phyloP scores from a whole-genome alignment of 2,888 invertebrate species.

The Caradrina kadenii region DNA sequence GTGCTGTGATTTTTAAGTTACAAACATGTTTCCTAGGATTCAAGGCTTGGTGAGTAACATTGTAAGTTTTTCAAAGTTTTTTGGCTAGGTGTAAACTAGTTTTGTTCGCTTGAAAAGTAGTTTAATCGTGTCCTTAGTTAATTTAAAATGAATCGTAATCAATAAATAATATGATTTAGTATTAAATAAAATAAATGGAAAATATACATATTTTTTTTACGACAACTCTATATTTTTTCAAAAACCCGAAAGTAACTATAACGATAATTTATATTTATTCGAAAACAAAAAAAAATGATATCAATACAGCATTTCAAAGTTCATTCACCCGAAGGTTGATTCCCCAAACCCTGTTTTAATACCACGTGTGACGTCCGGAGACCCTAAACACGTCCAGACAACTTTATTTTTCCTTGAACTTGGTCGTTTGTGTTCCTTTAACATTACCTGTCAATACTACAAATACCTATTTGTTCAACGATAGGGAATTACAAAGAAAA shows the following conservation, averaged over 20 bases:
- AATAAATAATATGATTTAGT: not conserved
- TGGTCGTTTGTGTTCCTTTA: slow-evolving; percentile 18
- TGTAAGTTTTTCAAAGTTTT: slow-evolving; percentile 30
- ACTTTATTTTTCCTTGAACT: slow-evolving; percentile 18
- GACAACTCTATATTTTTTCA: slow-evolving; percentile 3
- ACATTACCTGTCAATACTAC: not conserved
- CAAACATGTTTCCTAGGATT: slow-evolving; percentile 87
- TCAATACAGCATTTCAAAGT: not conserved
- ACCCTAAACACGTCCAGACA: slow-evolving; percentile 15
- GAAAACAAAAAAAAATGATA: not conserved
- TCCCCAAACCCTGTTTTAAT: slow-evolving; percentile 9
- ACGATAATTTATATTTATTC: not conserved
- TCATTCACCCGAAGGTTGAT: slow-evolving; percentile 15
- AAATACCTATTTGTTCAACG: not conserved
- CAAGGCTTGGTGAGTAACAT: slow-evolving; percentile 85
- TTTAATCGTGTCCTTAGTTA: not conserved
- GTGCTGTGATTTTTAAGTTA: slow-evolving; percentile 62
- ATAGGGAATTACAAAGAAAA: slow-evolving; percentile 3
- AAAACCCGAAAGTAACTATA: not conserved
- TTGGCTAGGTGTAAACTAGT: slow-evolving; percentile 2
- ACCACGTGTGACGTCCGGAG: slow-evolving; percentile 27
- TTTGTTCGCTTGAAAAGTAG: not conserved
- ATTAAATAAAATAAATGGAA: not conserved
- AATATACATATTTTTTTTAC: not conserved
- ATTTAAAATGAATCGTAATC: not conserved